phyloP scores from a whole-genome alignment of 2,113 vertebrate species.

The Limnothrissa miodon region DNA sequence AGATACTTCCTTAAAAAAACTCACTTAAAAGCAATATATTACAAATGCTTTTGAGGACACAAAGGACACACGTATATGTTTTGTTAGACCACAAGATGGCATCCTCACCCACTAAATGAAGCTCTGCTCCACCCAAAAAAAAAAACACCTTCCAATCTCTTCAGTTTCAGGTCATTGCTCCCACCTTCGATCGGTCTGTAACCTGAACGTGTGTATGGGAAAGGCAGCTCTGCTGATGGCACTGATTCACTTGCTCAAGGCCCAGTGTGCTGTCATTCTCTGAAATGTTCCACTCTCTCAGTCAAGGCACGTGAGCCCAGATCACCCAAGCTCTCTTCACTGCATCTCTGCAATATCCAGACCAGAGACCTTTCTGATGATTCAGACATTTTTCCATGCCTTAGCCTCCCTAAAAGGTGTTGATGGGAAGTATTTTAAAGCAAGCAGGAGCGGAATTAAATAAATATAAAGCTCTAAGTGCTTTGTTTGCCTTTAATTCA shows the following conservation, averaged over 20 bases:
- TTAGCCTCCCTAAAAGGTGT: background rate
- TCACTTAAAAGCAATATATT: no score
- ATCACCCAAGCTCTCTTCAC: background rate
- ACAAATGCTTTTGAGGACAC: background rate
- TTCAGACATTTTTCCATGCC: background rate
- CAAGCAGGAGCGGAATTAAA: no score
- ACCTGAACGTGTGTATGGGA: background rate
- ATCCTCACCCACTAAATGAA: background rate
- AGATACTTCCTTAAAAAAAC: no score
- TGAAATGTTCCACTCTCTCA: background rate
- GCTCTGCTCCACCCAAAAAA: background rate
- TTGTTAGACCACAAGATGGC: background rate
- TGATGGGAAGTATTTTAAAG: background rate
- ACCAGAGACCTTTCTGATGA: constrained; percentile 8
- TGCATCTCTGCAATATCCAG: background rate
- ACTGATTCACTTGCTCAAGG: background rate
- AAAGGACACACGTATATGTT: background rate
- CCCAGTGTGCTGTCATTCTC: constrained; percentile 9
- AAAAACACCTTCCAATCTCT: background rate
- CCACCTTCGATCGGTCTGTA: background rate
- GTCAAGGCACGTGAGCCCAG: background rate
- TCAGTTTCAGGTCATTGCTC: background rate
- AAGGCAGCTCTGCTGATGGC: background rate
- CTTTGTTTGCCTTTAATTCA: no score
- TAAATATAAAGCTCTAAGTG: no score